Evolutionary conservation across 2,888 invertebrate species (phyloP).

Genomic region (Tricholauxania praeusta): DNA sequence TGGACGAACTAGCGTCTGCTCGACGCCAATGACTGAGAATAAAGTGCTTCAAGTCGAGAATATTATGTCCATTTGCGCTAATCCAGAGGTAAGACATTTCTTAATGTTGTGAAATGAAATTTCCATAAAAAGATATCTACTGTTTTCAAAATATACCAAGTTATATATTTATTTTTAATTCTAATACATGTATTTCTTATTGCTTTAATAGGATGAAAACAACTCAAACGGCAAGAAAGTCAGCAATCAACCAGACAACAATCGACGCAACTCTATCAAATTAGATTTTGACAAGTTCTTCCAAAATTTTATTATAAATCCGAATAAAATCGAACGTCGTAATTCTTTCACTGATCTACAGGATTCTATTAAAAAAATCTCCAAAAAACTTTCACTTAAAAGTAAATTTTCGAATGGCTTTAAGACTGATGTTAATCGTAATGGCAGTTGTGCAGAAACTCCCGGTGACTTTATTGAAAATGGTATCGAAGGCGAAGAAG

Average conservation of each 20-base stretch:
- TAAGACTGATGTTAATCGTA: slow-evolving; percentile 63
- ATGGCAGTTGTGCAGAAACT: slow-evolving; percentile 51
- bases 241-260: slow-evolving; percentile 37
- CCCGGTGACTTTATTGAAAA: slow-evolving; percentile 57
- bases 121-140: too few relatives aligned
- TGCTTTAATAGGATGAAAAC: slow-evolving; percentile 48
- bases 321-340: slow-evolving; percentile 62
- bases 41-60: slow-evolving; percentile 81
- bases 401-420: slow-evolving; percentile 69
- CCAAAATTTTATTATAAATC: slow-evolving; percentile 62
- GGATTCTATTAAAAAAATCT: slow-evolving; percentile 72
- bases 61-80: slow-evolving; percentile 80
- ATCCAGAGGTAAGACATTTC: slow-evolving; percentile 69
- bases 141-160: neutral
- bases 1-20: slow-evolving; percentile 81
- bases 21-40: slow-evolving; percentile 83
- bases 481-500: slow-evolving; percentile 48
- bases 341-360: slow-evolving; percentile 76
- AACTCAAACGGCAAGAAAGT: slow-evolving; percentile 50
- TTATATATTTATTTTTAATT: neutral
- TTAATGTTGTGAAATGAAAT: too few relatives aligned
- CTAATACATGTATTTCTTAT: neutral
- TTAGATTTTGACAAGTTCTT: slow-evolving; percentile 66
- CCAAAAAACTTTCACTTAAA: slow-evolving; percentile 72
- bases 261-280: slow-evolving; percentile 57